Conservation (phyloP, 2,888 invertebrate genomes). For the Cantharis nigra region DNA sequence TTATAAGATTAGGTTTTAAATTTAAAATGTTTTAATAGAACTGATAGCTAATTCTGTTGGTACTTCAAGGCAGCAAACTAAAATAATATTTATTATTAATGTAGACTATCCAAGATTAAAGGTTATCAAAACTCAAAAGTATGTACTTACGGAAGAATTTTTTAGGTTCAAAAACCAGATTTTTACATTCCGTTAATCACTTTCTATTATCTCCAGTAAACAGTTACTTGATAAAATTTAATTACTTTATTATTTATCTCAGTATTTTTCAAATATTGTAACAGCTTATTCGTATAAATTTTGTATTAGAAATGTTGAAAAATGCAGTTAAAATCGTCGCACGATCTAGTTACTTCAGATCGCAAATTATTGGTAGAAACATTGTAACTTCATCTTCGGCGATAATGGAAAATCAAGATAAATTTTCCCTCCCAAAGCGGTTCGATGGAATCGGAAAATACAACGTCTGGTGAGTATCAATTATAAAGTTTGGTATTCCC, state of each 20-base stretch:
- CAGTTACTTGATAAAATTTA: not conserved
- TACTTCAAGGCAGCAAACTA: too few relatives aligned
- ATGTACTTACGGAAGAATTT: not conserved
- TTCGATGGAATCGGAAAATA: not conserved
- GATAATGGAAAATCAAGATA: not conserved
- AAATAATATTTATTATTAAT: too few relatives aligned
- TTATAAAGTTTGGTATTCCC: not conserved
- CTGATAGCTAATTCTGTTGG: too few relatives aligned
- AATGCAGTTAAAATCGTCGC: not conserved
- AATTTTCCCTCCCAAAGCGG: not conserved
- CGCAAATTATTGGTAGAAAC: not conserved
- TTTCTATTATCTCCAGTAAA: not conserved
- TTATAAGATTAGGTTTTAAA: too few relatives aligned
- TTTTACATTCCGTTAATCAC: not conserved
- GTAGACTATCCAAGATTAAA: not conserved
- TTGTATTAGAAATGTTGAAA: not conserved
- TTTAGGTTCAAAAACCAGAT: too few relatives aligned
- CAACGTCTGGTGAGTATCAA: not conserved
- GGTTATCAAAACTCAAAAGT: not conserved
- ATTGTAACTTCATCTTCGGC: not conserved
- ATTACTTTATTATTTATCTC: not conserved
- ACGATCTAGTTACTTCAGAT: not conserved
- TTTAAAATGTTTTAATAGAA: too few relatives aligned
- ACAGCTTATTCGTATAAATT: not conserved
- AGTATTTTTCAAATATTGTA: not conserved